These are phyloP conservation scores for Holothuria glaberrima DNA, from an alignment of 35 echinoderm and acorn worm genomes.

Conservation along the genomic window DNA sequence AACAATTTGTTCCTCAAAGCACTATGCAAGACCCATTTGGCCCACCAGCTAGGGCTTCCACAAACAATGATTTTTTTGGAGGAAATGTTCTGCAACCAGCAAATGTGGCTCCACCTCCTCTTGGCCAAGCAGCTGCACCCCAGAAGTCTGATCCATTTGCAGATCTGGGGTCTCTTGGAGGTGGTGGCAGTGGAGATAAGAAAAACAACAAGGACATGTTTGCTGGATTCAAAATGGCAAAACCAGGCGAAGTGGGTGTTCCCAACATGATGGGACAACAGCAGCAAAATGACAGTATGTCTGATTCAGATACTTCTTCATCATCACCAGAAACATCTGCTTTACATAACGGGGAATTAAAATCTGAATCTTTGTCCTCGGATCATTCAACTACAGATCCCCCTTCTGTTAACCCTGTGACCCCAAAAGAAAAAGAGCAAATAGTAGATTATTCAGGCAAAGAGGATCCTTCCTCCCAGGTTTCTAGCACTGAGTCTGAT, in stretches of 20 bases:
- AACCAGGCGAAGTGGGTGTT: slow-evolving; percentile 80
- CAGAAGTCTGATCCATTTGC: slow-evolving; percentile 87
- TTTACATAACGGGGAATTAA: too few relatives aligned
- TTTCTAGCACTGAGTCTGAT: too few relatives aligned
- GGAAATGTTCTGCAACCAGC: slow-evolving; percentile 54
- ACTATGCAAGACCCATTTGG: slow-evolving; percentile 17
- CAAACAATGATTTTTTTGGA: slow-evolving; percentile 61
- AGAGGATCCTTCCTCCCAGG: too few relatives aligned
- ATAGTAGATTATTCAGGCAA: too few relatives aligned
- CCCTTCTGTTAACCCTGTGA: too few relatives aligned
- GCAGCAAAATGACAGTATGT: not conserved
- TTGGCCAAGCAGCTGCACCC: not conserved
- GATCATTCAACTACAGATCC: too few relatives aligned
- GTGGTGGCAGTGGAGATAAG: slow-evolving; percentile 9
- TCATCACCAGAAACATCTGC: too few relatives aligned
- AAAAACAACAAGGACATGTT: slow-evolving; percentile 85
- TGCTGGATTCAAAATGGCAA: slow-evolving; percentile 87
- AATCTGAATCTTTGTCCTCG: too few relatives aligned
- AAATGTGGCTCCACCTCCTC: slow-evolving; percentile 21
- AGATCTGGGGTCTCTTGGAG: slow-evolving; percentile 70
- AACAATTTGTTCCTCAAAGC: slow-evolving; percentile 43
- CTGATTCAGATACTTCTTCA: too few relatives aligned
- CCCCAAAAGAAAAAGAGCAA: too few relatives aligned
- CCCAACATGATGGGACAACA: slow-evolving; percentile 44
- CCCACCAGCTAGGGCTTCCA: not conserved